Evolutionary conservation across 1,140 invertebrate species (phyloP).

Genomic region (Chironomus striatipennis): DNA sequence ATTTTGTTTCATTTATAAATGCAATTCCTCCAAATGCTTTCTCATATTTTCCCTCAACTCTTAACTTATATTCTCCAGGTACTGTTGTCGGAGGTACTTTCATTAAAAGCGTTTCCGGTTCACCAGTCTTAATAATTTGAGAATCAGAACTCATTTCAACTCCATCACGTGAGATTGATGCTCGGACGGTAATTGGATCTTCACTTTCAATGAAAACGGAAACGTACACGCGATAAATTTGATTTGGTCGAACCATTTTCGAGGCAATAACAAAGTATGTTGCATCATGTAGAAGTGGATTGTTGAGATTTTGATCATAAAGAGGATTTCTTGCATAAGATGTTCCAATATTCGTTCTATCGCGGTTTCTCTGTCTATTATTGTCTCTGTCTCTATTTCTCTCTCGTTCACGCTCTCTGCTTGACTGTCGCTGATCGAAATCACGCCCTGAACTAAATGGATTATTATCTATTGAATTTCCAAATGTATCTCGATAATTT

Average conservation of each 20-base stretch:
- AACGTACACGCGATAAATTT: slow-evolving; percentile 74
- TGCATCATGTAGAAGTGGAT: slow-evolving; percentile 25
- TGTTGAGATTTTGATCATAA: background rate
- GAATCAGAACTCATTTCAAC: slow-evolving; percentile 73
- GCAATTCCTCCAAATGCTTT: slow-evolving; percentile 72
- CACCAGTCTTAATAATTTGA: slow-evolving; percentile 65
- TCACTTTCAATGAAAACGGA: slow-evolving; percentile 59
- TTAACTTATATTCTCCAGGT: slow-evolving; percentile 70
- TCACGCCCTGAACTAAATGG: background rate
- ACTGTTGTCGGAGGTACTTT: slow-evolving; percentile 75
- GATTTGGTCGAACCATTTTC: slow-evolving; percentile 72
- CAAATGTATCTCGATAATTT: slow-evolving; percentile 14
- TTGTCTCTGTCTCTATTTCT: background rate
- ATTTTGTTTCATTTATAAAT: slow-evolving; percentile 71
- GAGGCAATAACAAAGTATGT: slow-evolving; percentile 84
- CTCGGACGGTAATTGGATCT: slow-evolving; percentile 65
- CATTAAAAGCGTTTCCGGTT: slow-evolving; percentile 75
- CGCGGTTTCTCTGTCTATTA: background rate
- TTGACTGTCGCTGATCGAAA: background rate
- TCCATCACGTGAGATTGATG: slow-evolving; percentile 76
- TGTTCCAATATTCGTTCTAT: background rate
- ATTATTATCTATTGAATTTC: slow-evolving; percentile 18
- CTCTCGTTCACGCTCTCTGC: background rate
- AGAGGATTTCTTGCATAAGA: background rate
- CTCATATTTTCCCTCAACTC: slow-evolving; percentile 82